Evolutionary conservation across 2,888 invertebrate genomes (phyloP), one percentile per base, ranked within the genome.

Genomic region (Meloe dianella): DNA sequence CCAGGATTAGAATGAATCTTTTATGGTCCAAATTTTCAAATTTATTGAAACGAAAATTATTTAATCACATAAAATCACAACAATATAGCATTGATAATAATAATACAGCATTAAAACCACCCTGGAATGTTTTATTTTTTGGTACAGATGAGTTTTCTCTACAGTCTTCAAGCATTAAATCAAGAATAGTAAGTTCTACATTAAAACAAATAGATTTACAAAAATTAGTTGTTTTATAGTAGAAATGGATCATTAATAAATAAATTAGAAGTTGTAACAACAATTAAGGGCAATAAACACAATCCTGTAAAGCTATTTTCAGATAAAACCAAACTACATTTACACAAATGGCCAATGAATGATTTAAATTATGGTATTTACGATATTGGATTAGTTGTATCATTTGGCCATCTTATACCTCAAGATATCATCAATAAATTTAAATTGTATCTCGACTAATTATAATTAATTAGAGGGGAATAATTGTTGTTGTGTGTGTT

Each of bases 341-440:
- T 91, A 20, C 86, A 90, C 73, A 80, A 86, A 2, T 80, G 79
- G 78, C 79, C 79, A 7, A 62, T 71, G 47, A 61, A 65, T 47
- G 77, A 20, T 20, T 6, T 86, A 47, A 72, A n/a, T n/a, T n/a
- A 79, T 9, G 79, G 81, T 14, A 83, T 87, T 61, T 96, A 91
- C 85, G 92, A 97, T 80, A 84, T 97, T 67, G 97, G 97, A 5
- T 84, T 97, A 60, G 93, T 98, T 30, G 96, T 94, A 1, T 97
- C 97, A 0, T 98, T 98, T 87, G 97, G 98, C 0, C 91, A 95
- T 80, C 85, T 98, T 68, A 95, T 98, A 77, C 95, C 95, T 47
- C 85, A 88, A 71, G 81, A 86, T 62, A 82, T 96, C 0, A 92
- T 98, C 32, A 84, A 89, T 9, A 86, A 89, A 66, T 96, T 97